Evolutionary conservation across 2,888 invertebrate genomes (phyloP).

Genomic region (Syrista parreyssii): DNA sequence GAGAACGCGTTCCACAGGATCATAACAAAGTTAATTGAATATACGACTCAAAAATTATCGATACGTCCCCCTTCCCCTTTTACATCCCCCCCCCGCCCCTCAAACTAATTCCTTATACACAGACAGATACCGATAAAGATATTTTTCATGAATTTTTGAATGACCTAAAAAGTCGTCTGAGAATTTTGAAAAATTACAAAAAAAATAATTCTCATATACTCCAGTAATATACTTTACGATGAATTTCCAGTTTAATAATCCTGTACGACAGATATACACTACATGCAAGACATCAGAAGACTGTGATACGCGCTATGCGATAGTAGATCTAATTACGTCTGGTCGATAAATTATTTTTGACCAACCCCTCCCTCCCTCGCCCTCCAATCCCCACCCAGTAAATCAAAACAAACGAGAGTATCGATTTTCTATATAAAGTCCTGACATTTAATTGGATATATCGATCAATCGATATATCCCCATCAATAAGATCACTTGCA

Average conservation of each 20-base stretch:
- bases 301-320: no score
- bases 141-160: no score
- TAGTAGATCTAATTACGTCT: no score
- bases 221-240: no score
- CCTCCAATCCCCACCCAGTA: no score
- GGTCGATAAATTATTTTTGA: no score
- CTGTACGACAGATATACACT: no score
- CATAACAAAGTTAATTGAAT: not conserved
- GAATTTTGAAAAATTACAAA: no score
- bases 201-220: no score
- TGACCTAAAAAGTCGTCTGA: not conserved
- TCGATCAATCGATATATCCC: not conserved
- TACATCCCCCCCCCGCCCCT: fast-evolving
- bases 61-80: not conserved
- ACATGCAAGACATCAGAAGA: no score
- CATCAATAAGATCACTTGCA: not conserved
- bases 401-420: not conserved
- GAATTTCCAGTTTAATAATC: no score
- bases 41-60: not conserved
- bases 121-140: not conserved
- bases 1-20: not conserved
- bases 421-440: not conserved
- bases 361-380: no score
- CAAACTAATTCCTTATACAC: not conserved
- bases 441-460: not conserved